Evolutionary conservation across 35 echinoderm and acorn worm genomes (phyloP).

Genomic region (Patiria miniata): DNA sequence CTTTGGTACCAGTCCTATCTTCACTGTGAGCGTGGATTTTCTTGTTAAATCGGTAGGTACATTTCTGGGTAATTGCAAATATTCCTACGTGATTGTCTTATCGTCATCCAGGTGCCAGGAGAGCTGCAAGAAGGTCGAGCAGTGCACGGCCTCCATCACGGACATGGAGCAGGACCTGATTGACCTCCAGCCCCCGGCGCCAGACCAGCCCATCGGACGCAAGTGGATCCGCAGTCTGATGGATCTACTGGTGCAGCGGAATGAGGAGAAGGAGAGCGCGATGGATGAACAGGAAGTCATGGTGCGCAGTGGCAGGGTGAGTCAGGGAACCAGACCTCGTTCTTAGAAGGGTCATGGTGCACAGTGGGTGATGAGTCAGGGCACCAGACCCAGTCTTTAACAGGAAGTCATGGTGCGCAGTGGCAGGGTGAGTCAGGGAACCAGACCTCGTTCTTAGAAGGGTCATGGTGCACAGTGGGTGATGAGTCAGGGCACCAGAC

Average conservation of each 20-base stretch:
- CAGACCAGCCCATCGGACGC: constrained; percentile 75
- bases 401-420: constrained; percentile 46
- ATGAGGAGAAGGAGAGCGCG: constrained; percentile 35
- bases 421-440: constrained; percentile 39
- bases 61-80: no score
- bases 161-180: constrained; percentile 66
- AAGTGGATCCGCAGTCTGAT: constrained; percentile 80
- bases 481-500: no score
- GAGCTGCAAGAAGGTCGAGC: constrained; percentile 21
- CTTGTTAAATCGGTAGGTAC: no score
- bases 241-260: constrained; percentile 72
- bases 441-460: no score
- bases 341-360: no score
- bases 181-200: constrained; percentile 61
- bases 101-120: constrained; percentile 5
- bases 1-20: no score
- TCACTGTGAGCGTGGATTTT: no score
- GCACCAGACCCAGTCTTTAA: no score
- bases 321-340: neutral
- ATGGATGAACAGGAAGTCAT: constrained; percentile 40
- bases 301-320: constrained; percentile 50
- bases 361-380: no score
- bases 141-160: constrained; percentile 59
- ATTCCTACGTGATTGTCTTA: no score
- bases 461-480: no score